Conservation (phyloP, 2,797 vertebrate species). For the Acanthurus lineatus region DNA sequence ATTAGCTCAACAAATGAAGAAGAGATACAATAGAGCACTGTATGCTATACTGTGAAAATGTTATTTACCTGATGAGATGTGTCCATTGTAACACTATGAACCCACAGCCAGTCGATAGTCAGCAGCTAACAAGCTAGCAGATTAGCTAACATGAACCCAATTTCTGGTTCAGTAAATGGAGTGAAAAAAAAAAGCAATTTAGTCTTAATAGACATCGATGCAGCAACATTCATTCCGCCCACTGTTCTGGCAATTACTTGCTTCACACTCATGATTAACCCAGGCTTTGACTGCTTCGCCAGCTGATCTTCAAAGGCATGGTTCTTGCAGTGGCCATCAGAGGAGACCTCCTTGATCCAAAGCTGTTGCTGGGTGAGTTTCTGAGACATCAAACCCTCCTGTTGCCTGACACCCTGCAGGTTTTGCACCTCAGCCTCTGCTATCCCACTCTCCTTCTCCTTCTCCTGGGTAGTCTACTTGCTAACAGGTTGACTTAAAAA, state of each 20-base stretch:
- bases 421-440: constrained; percentile 96
- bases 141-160: no score
- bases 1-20: no score
- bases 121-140: no score
- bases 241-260: no score
- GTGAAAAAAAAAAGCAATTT: neutral
- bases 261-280: no score
- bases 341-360: constrained; percentile 95
- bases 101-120: no score
- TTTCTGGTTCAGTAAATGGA: neutral
- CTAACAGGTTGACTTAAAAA: no score
- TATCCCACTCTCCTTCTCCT: constrained; percentile 94
- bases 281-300: constrained; percentile 69
- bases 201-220: neutral
- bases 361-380: constrained; percentile 88
- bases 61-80: no score
- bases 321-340: constrained; percentile 98
- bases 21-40: no score
- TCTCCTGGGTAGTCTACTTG: constrained; percentile 94
- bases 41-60: no score
- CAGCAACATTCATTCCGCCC: neutral
- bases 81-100: no score
- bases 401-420: constrained; percentile 91
- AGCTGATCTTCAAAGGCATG: constrained; percentile 95
- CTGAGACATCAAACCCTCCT: constrained; percentile 90